Evolutionary conservation across 2,113 vertebrate species (phyloP).

Genomic region (Ctenodactylus gundi): DNA sequence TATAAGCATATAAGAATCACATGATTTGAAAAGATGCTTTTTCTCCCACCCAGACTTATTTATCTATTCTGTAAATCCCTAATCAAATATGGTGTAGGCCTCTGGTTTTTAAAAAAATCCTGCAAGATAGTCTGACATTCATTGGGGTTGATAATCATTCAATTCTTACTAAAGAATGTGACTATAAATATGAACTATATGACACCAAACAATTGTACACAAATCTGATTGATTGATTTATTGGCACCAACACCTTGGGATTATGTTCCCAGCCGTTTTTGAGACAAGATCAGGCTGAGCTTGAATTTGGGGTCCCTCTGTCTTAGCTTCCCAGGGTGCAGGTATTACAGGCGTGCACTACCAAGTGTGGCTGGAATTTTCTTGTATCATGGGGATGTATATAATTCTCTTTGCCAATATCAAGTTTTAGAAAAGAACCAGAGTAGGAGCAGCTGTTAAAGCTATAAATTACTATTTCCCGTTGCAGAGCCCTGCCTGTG

Average conservation of each 20-base stretch:
- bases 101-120: neutral
- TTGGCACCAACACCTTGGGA: too few species aligned
- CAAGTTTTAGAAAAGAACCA: neutral
- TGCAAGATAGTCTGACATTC: neutral
- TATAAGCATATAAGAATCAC: neutral
- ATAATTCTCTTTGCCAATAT: neutral
- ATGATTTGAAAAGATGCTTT: slow-evolving; percentile 36
- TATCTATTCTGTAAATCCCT: neutral
- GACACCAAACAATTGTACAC: neutral
- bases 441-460: neutral
- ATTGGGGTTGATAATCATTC: neutral
- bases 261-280: too few species aligned
- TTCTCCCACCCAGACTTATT: neutral
- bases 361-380: neutral
- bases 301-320: neutral
- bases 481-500: neutral
- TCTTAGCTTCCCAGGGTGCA: neutral
- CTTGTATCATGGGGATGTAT: neutral
- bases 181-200: neutral
- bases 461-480: neutral
- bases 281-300: neutral
- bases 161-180: slow-evolving; percentile 1
- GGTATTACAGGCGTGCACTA: neutral
- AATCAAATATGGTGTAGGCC: neutral
- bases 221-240: neutral